phyloP scores from a whole-genome alignment of 2,113 vertebrate species.

The Mesembrinibis cayennensis region DNA sequence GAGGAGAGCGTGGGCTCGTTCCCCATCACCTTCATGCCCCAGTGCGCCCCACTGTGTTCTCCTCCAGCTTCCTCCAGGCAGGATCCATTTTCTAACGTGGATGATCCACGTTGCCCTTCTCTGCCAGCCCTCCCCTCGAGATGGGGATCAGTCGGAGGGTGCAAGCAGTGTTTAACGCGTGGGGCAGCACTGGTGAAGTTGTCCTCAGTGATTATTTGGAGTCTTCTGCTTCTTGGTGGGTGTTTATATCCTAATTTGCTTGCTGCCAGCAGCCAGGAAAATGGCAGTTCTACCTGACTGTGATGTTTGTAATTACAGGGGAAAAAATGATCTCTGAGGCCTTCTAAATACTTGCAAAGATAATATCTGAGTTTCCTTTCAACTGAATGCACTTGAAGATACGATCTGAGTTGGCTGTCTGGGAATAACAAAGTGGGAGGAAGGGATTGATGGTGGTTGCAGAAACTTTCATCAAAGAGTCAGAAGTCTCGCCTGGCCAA shows the following conservation, averaged over 20 bases:
- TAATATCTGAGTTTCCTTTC: constrained; percentile 53
- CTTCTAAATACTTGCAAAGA: constrained; percentile 42
- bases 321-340: not conserved
- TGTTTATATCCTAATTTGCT: not conserved
- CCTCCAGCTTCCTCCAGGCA: not conserved
- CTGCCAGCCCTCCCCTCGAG: not conserved
- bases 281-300: not conserved
- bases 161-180: not conserved
- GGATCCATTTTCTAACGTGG: not conserved
- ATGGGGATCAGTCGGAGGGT: not conserved
- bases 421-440: constrained; percentile 27
- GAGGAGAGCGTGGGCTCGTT: not conserved
- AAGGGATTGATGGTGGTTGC: constrained; percentile 33
- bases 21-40: not conserved
- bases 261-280: not conserved
- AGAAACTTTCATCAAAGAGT: constrained; percentile 3
- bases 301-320: not conserved
- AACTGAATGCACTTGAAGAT: constrained; percentile 51
- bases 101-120: not conserved
- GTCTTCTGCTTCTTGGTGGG: not conserved
- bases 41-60: not conserved
- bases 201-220: not conserved
- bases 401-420: constrained; percentile 11
- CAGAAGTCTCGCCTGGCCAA: not conserved
- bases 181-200: not conserved